Percentiles rank a stretch among this genome's conserved stretches.
Conservation (phyloP, 2,113 vertebrate species). For the Perca fluviatilis region DNA sequence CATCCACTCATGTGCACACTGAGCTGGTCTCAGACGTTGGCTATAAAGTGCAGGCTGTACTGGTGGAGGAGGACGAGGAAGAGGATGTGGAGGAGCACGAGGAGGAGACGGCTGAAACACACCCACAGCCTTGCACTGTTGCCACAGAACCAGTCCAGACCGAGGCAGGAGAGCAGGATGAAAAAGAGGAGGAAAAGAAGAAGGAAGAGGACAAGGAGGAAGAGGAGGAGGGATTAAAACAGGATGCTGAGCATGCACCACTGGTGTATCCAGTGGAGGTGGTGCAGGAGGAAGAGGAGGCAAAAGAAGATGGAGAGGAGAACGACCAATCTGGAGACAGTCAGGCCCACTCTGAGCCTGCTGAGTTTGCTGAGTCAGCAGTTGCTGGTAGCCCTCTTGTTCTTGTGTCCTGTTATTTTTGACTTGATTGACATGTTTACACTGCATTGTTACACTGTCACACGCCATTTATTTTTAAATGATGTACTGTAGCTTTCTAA, state of each 20-base stretch:
- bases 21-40: constrained; percentile 67
- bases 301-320: constrained; percentile 41
- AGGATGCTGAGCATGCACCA: constrained; percentile 32
- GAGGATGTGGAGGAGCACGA: constrained; percentile 56
- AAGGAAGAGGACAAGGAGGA: constrained; percentile 25
- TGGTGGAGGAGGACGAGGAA: constrained; percentile 80
- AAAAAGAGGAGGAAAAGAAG: constrained; percentile 19
- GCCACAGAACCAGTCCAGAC: constrained; percentile 27
- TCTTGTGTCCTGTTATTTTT: constrained; percentile 1
- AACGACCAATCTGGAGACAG: constrained; percentile 53
- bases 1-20: constrained; percentile 39
- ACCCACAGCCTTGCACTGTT: constrained; percentile 19
- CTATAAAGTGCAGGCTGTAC: constrained; percentile 73
- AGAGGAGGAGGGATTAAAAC: constrained; percentile 25
- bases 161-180: constrained; percentile 47
- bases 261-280: constrained; percentile 41
- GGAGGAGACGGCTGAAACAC: constrained; percentile 32
- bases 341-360: constrained; percentile 40
- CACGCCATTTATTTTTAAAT: background rate
- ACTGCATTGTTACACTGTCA: background rate
- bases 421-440: background rate
- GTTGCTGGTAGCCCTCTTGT: constrained; percentile 46
- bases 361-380: constrained; percentile 49
- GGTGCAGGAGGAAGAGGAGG: constrained; percentile 45
- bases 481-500: background rate